A percentile compares a stretch with the other conserved stretches of the same genome.
These are phyloP conservation scores for Turritopsis dohrnii DNA, from an alignment of 30 jellyfish, hydroid and myxozoan genomes.

Conservation along the genomic window DNA sequence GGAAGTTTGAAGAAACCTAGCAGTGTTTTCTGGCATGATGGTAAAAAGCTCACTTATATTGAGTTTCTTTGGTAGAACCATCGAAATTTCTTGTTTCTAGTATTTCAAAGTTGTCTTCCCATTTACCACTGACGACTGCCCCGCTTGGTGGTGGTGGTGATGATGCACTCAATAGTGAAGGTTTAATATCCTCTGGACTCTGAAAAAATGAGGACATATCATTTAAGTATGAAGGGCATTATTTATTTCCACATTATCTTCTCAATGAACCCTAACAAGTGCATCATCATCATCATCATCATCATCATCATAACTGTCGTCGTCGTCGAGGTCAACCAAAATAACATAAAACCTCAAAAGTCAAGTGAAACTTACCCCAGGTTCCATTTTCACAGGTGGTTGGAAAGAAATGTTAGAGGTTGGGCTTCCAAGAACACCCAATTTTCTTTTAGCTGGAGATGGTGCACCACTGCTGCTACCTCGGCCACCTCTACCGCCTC, in stretches of 20 bases:
- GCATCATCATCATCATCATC: background rate
- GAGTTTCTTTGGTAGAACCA: slow-evolving; percentile 14
- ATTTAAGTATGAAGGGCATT: background rate
- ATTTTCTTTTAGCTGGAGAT: slow-evolving; percentile 17
- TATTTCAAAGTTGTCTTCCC: slow-evolving; percentile 35
- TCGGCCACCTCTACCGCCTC: slow-evolving; percentile 9
- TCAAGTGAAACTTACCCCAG: background rate
- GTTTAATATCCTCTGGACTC: slow-evolving; percentile 4
- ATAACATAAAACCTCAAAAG: no score
- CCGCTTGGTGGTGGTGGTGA: background rate
- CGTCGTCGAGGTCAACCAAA: no score
- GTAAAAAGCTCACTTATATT: slow-evolving; percentile 21
- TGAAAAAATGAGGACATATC: slow-evolving; percentile 1
- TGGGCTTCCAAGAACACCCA: slow-evolving; percentile 23
- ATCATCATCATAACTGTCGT: no score
- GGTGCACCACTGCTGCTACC: slow-evolving; percentile 16
- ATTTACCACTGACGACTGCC: background rate
- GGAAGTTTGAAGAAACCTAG: background rate
- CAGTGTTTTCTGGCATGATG: background rate
- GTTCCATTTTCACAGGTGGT: background rate
- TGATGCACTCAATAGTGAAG: slow-evolving; percentile 10
- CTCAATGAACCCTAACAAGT: background rate
- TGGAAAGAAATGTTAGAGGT: background rate
- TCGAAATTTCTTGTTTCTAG: slow-evolving; percentile 21
- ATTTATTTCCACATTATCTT: background rate